These are phyloP conservation scores for Acrocyrtus sp. DNA, from an alignment of 2,888 invertebrate genomes.

Conservation along the genomic window DNA sequence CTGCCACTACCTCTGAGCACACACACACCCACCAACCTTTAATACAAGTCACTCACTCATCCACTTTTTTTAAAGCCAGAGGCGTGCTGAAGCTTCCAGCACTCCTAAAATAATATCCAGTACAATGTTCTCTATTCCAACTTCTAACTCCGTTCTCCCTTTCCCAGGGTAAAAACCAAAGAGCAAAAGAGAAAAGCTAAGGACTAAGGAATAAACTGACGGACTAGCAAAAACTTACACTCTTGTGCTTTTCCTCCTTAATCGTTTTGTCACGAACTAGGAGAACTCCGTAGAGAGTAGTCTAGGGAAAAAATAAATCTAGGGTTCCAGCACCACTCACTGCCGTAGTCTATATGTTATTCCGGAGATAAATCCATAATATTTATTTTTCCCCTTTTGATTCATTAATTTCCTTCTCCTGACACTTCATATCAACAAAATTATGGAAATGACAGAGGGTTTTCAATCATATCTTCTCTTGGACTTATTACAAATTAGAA, in stretches of 20 bases:
- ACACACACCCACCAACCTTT: background rate
- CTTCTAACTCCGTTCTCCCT: no score
- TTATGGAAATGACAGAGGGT: conserved; percentile 49
- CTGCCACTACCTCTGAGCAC: conserved; percentile 12
- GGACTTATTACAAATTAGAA: conserved; percentile 6
- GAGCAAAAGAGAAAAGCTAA: conserved; percentile 1
- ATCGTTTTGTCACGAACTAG: conserved; percentile 38
- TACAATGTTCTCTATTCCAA: no score
- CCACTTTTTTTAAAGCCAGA: conserved; percentile 14
- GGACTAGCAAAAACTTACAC: conserved; percentile 32
- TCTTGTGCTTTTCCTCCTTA: conserved; percentile 26
- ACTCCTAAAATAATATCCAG: no score
- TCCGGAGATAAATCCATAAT: no score
- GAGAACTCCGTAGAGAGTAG: no score
- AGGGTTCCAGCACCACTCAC: no score
- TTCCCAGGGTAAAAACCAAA: no score
- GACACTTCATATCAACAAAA: conserved; percentile 51
- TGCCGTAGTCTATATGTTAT: no score
- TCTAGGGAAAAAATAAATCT: no score
- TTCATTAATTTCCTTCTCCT: conserved; percentile 52
- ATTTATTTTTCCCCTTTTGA: conserved; percentile 45
- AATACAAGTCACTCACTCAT: conserved; percentile 11
- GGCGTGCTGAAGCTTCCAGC: no score
- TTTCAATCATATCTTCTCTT: conserved; percentile 35
- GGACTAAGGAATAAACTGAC: background rate